A percentile compares a stretch with the other conserved stretches of the same genome.
phyloP scores from a whole-genome alignment of 1,140 invertebrate genomes.

The Drosophila erecta region DNA sequence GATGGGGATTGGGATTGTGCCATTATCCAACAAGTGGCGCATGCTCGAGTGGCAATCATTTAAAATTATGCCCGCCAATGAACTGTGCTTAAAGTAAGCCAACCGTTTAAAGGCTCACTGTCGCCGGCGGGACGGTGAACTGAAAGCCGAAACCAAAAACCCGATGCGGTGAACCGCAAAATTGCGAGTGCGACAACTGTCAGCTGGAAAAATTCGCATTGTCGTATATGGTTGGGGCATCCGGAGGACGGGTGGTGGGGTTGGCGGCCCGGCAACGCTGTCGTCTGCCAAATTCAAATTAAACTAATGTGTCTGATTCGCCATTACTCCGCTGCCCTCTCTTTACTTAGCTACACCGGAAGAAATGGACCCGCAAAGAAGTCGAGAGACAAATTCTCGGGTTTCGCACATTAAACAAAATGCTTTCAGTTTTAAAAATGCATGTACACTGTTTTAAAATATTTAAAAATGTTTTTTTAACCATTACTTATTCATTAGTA shows the following conservation, averaged over 20 bases:
- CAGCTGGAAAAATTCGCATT: constrained; percentile 45
- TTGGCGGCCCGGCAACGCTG: constrained; percentile 21
- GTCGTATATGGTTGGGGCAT: constrained; percentile 1
- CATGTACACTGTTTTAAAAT: too few relatives aligned
- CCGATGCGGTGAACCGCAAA: constrained; percentile 70
- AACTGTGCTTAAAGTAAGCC: constrained; percentile 48
- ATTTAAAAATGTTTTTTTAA: background rate
- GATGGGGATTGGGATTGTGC: background rate
- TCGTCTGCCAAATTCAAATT: constrained; percentile 70
- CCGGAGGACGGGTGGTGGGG: background rate
- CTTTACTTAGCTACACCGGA: background rate
- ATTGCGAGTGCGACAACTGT: constrained; percentile 74
- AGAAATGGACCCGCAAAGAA: background rate
- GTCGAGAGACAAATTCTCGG: background rate
- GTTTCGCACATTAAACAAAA: background rate
- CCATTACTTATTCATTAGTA: background rate
- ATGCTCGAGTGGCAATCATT: constrained; percentile 77
- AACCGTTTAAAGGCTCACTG: constrained; percentile 43
- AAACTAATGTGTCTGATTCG: constrained; percentile 66
- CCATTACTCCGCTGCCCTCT: constrained; percentile 3
- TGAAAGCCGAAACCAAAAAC: constrained; percentile 45
- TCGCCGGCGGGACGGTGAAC: constrained; percentile 14
- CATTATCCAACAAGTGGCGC: constrained; percentile 72
- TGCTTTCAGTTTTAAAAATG: background rate
- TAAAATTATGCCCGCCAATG: constrained; percentile 65